Base-by-base conservation (phyloP, 2,888 invertebrate species). In the Melieria omissa region DNA sequence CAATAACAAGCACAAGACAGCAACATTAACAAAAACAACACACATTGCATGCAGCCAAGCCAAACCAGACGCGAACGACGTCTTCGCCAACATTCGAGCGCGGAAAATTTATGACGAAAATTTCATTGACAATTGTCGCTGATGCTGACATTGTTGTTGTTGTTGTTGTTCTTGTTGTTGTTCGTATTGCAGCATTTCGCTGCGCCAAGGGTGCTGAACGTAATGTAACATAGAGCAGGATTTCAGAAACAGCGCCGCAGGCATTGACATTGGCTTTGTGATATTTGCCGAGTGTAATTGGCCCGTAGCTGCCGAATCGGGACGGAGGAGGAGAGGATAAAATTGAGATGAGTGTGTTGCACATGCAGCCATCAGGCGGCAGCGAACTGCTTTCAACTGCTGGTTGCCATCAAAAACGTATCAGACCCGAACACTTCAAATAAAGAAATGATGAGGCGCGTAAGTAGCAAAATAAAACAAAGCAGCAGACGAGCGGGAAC, bases 81-180 rank as follows among this genome's bases (percentile, higher is more conserved):
- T 46, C 41, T 62, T 9, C 52, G 73, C 75, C 78, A 75, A 76
- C 78, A 76, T 75, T 75, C 60, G 49, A 75, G 64, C 74, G 75
- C 73, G 67, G 80, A 80, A 82, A 84, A 83, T 84, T 83, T 84
- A 83, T 84, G 84, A 84, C 81, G 82, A 81, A 84, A 82, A 83
- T 81, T 82, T 83, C 83, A 82, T 82, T 84, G 84, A 82, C 82
- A 83, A 83, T 84, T 82, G 82, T 83, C 82, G 81, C 79, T 82
- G 82, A 42, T 7, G 52, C 12, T 54, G 1, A 16, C 16, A 55
- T 29, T 55, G n/a, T n/a, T n/a, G 55, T n/a, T 10, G 16, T 16
- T n/a, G n/a, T 54, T 14, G 14, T 5, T 12, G 54, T 8, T 54
- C 5, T 12, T 5, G 5, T 14, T 5, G 55, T 52, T 7, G 49